These are phyloP conservation scores for Nothoprocta pentlandii DNA, from an alignment of 2,113 vertebrate species.

Conservation along the genomic window DNA sequence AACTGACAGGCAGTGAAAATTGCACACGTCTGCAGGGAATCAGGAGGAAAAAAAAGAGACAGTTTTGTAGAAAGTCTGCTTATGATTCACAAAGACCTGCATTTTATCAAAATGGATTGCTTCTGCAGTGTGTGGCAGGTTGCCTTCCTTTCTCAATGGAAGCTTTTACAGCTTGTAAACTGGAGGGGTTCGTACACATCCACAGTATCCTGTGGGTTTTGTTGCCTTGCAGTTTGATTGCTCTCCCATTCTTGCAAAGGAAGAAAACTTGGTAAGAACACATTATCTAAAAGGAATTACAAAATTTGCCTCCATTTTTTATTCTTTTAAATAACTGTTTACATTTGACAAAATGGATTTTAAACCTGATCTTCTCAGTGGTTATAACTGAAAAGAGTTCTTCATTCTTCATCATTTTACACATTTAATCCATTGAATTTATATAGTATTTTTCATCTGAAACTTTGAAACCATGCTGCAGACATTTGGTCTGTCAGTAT, in stretches of 20 bases:
- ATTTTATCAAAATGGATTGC: constrained; percentile 65
- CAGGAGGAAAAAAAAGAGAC: constrained; percentile 45
- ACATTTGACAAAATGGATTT: neutral
- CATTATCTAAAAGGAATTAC: neutral
- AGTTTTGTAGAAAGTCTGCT: constrained; percentile 67
- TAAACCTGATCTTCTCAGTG: neutral
- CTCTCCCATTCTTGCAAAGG: constrained; percentile 7
- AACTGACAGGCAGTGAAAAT: constrained; percentile 74
- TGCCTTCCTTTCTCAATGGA: constrained; percentile 40
- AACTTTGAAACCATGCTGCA: neutral
- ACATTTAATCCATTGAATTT: neutral
- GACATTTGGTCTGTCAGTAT: neutral
- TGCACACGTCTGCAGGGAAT: constrained; percentile 62
- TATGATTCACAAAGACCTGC: constrained; percentile 58
- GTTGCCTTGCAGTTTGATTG: neutral
- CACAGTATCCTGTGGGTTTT: neutral
- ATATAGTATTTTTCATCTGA: neutral
- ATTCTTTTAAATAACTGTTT: neutral
- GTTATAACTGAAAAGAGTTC: neutral
- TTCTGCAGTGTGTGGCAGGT: constrained; percentile 33
- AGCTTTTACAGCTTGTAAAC: constrained; percentile 58
- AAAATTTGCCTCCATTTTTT: neutral
- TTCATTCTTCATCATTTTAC: neutral
- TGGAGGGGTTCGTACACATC: neutral
- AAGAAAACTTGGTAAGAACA: neutral